Evolutionary conservation across 2,888 invertebrate genomes (phyloP), one percentile per base, ranked within the genome.

Genomic region (Colostygia pectinataria): DNA sequence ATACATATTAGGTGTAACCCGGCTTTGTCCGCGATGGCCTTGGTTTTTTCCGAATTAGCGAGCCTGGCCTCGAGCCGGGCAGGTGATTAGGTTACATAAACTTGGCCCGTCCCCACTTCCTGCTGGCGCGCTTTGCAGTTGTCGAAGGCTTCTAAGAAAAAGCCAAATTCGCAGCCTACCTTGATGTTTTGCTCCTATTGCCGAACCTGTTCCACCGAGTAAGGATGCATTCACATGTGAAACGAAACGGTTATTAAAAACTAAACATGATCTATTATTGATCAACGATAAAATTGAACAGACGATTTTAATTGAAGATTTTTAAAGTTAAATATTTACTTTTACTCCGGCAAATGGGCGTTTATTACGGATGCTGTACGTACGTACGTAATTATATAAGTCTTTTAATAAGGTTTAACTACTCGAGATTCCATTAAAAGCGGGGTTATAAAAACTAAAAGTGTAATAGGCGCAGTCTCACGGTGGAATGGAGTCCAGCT

Each of bases 71-170:
- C 82, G 82, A 79, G 72, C 74, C 51, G 61, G 79, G 85, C 88
- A 90, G 90, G 89, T 90, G 90, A 90, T 90, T 90, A 86, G 83
- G 86, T 90, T 90, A 89, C 89, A 88, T 88, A 89, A 88, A 86
- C 86, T 86, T 78, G 82, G 82, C 71, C 80, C 83, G 78, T 80
- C 87, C 85, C 87, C 74, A 87, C 86, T 90, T 89, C 89, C 90
- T 88, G 87, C 80, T 83, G 76, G 78, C 82, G 77, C 83, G 86
- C 74, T 81, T 75, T 77, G 84, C 89, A 86, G 86, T 90, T 87
- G 83, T 82, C 77, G 80, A 78, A 80, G 75, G 71, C 71, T 86
- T 87, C 85, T 83, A 74, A 84, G 83, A 87, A 88, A 82, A 78
- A 77, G 71, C 80, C 74, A 78, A 85, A 84, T 84, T 85, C 74